Evolutionary conservation across 2,888 invertebrate species (phyloP).

Genomic region (Microctonus hyperodae): DNA sequence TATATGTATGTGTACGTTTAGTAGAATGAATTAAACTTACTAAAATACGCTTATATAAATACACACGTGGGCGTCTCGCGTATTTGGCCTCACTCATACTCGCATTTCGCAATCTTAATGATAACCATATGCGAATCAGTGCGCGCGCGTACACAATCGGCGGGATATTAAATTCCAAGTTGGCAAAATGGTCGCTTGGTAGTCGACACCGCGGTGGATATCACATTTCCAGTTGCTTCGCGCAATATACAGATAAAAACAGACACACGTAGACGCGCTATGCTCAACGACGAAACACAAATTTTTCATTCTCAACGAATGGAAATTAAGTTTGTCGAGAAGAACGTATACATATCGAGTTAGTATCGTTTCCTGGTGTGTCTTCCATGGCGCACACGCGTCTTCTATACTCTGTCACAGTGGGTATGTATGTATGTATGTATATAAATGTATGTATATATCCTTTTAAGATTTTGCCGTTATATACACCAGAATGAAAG

Average conservation of each 20-base stretch:
- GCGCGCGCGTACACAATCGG: slow-evolving; percentile 16
- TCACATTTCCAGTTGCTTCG: slow-evolving; percentile 42
- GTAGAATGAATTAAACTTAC: not conserved
- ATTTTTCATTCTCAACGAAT: slow-evolving; percentile 32
- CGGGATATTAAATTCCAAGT: slow-evolving; percentile 42
- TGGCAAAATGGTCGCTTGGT: slow-evolving; percentile 39
- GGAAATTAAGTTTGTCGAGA: slow-evolving; percentile 38
- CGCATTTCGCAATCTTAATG: slow-evolving; percentile 25
- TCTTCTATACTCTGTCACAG: not conserved
- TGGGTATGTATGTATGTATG: too few relatives aligned
- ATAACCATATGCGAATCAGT: slow-evolving; percentile 28
- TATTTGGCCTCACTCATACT: not conserved
- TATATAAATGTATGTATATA: slow-evolving; percentile 4
- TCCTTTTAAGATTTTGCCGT: not conserved
- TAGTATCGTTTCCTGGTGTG: slow-evolving; percentile 15
- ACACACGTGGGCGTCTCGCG: slow-evolving; percentile 7
- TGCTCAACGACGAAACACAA: slow-evolving; percentile 23
- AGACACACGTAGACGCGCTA: too few relatives aligned
- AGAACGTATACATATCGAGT: slow-evolving; percentile 9
- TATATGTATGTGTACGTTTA: too few relatives aligned
- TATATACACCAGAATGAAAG: slow-evolving; percentile 7
- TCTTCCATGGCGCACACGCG: not conserved
- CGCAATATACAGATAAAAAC: not conserved
- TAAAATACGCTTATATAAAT: not conserved
- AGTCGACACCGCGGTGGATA: slow-evolving; percentile 40